phyloP scores from a whole-genome alignment of 2,113 vertebrate species.

The Dipodomys stephensi region DNA sequence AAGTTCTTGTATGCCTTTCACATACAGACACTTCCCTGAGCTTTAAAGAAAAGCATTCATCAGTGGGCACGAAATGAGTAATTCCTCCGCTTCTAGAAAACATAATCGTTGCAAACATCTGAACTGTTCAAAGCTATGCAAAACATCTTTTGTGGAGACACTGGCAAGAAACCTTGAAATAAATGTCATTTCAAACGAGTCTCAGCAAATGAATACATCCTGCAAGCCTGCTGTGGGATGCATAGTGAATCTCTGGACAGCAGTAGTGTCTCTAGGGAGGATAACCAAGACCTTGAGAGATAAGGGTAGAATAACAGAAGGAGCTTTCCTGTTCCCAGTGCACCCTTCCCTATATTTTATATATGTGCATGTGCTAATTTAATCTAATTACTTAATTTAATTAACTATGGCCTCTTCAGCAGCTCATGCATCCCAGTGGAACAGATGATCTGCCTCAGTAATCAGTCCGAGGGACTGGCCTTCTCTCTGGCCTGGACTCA shows the following conservation, averaged over 20 bases:
- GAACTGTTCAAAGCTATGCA: constrained; percentile 62
- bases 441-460: not conserved
- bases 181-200: constrained; percentile 1
- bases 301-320: not conserved
- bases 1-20: constrained; percentile 66
- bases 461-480: not conserved
- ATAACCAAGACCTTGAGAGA: not conserved
- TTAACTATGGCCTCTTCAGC: not conserved
- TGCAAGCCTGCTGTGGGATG: accelerated
- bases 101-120: constrained; percentile 30
- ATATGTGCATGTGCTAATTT: not conserved
- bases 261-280: not conserved
- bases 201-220: not conserved
- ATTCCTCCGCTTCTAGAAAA: constrained; percentile 49
- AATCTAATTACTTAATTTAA: constrained; percentile 37
- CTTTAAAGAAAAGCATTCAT: constrained; percentile 52
- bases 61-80: constrained; percentile 49
- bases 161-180: constrained; percentile 4
- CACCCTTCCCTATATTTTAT: not conserved
- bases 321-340: not conserved
- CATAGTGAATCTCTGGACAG: accelerated
- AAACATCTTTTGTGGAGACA: constrained; percentile 60
- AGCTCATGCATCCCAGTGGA: not conserved
- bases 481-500: not conserved
- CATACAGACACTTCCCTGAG: constrained; percentile 49